These are phyloP conservation scores for Corbicula japonica DNA, from an alignment of 2,888 invertebrate species.

Conservation along the genomic window DNA sequence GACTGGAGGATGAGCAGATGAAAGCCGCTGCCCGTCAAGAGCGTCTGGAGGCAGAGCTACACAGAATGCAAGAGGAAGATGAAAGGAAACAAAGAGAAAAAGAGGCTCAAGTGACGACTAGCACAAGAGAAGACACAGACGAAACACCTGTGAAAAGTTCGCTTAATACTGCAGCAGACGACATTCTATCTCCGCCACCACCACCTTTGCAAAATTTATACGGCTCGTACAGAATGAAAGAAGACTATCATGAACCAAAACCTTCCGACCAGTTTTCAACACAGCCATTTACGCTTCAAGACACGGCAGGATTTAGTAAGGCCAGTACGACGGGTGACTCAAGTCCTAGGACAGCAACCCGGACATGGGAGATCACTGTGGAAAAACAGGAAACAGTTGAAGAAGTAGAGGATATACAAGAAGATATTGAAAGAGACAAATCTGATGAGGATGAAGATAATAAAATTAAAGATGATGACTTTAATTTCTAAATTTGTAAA, in stretches of 20 bases:
- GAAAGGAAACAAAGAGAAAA: not conserved
- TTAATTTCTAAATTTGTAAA: slow-evolving; percentile 27
- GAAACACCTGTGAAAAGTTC: not conserved
- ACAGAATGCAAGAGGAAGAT: not conserved
- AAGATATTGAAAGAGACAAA: slow-evolving; percentile 36
- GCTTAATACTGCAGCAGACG: not conserved
- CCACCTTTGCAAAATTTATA: not conserved
- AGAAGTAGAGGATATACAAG: slow-evolving; percentile 52
- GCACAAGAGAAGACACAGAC: not conserved
- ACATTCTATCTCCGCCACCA: slow-evolving; percentile 13
- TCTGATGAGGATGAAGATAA: slow-evolving; percentile 16
- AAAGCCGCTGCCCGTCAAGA: not conserved
- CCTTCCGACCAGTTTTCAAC: slow-evolving; percentile 36
- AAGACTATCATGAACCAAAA: slow-evolving; percentile 2
- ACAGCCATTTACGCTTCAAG: slow-evolving; percentile 43
- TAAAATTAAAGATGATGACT: slow-evolving; percentile 33
- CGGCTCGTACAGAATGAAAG: slow-evolving; percentile 12
- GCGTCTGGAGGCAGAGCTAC: slow-evolving; percentile 4
- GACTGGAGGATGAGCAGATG: slow-evolving; percentile 2
- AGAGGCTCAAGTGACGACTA: not conserved
- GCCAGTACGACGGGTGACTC: not conserved
- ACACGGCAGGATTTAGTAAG: slow-evolving; percentile 13
- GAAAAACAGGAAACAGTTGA: slow-evolving; percentile 49
- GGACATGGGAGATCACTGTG: not conserved
- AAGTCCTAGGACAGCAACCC: not conserved